phyloP scores from a whole-genome alignment of 2,797 vertebrate genomes.

The Thripadectes ignobilis region DNA sequence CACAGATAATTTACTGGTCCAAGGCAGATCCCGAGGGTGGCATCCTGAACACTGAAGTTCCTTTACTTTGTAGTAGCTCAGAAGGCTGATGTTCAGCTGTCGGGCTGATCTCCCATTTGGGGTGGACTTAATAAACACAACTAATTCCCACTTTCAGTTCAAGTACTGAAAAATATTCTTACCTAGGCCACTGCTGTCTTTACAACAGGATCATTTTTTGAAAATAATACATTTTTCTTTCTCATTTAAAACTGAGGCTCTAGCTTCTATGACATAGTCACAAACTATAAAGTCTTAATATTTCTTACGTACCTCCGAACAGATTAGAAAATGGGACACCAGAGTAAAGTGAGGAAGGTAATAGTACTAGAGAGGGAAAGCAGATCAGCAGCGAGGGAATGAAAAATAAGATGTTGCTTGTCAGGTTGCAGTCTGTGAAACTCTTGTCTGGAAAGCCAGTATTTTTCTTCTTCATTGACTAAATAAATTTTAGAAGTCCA shows the following conservation, averaged over 20 bases:
- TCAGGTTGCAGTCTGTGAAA: background rate
- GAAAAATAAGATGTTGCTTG: background rate
- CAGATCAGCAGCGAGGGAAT: background rate
- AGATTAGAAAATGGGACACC: background rate
- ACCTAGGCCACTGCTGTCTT: background rate
- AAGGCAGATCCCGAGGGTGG: background rate
- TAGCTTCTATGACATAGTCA: background rate
- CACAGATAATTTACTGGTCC: background rate
- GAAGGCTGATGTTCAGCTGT: fast-evolving
- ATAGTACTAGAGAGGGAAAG: background rate
- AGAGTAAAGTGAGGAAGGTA: background rate
- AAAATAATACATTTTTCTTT: background rate
- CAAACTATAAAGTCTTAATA: background rate
- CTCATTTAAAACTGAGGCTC: background rate
- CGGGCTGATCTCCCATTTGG: background rate
- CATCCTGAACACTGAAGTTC: background rate
- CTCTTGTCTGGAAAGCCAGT: background rate
- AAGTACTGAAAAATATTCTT: background rate
- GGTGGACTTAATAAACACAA: background rate
- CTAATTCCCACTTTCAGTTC: background rate
- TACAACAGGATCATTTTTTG: background rate
- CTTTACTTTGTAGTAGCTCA: background rate
- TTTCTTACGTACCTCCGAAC: background rate
- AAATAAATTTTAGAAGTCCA: background rate
- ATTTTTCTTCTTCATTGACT: background rate